Conservation (phyloP, 2,797 vertebrate species). For the Mus spretus region DNA sequence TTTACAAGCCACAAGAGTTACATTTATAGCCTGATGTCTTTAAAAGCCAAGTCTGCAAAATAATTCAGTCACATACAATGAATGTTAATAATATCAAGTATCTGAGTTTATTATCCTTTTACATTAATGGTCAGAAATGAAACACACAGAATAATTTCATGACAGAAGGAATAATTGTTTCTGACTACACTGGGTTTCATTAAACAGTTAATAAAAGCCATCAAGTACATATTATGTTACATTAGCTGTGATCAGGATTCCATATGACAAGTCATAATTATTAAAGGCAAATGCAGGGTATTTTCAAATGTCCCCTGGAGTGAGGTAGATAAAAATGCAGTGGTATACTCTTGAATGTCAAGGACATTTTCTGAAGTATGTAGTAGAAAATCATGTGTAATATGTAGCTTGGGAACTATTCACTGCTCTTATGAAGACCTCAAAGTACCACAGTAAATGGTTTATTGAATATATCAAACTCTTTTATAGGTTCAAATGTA, state of each 20-base stretch:
- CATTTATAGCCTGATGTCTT: constrained; percentile 78
- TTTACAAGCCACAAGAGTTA: constrained; percentile 81
- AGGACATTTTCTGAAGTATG: constrained; percentile 88
- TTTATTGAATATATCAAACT: constrained; percentile 86
- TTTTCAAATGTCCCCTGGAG: constrained; percentile 91
- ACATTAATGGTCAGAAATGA: constrained; percentile 87
- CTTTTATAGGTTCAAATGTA: constrained; percentile 71
- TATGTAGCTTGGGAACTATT: constrained; percentile 89
- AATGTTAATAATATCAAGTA: constrained; percentile 87
- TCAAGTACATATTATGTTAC: constrained; percentile 90
- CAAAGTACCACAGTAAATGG: constrained; percentile 87
- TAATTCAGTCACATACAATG: constrained; percentile 81
- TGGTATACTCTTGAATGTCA: constrained; percentile 90
- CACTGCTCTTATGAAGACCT: constrained; percentile 88
- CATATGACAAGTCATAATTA: constrained; percentile 92
- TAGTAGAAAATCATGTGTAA: constrained; percentile 89
- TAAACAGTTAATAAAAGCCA: constrained; percentile 91
- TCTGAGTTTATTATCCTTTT: constrained; percentile 90
- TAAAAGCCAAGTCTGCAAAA: constrained; percentile 86
- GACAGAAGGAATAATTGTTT: constrained; percentile 87
- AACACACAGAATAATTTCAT: constrained; percentile 84
- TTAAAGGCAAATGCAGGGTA: constrained; percentile 91
- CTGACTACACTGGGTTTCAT: constrained; percentile 86
- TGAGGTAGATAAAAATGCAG: constrained; percentile 90
- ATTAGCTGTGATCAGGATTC: constrained; percentile 90